phyloP scores from a whole-genome alignment of 2,113 vertebrate species.

The Eurypyga helias region DNA sequence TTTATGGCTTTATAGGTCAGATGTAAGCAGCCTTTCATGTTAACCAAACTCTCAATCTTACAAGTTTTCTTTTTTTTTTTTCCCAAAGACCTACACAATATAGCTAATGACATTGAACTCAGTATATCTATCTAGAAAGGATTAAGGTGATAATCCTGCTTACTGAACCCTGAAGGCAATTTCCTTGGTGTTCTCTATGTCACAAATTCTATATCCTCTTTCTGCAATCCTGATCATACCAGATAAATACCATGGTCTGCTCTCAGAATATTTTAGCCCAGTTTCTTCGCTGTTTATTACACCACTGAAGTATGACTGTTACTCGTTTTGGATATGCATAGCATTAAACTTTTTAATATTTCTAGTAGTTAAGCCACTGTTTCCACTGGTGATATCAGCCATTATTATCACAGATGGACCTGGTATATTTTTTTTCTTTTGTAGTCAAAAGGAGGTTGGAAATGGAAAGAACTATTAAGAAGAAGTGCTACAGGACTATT shows the following conservation, averaged over 20 bases:
- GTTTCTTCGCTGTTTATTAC: not conserved
- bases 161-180: not conserved
- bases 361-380: not conserved
- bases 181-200: not conserved
- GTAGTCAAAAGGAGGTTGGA: not conserved
- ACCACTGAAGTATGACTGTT: not conserved
- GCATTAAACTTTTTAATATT: not conserved
- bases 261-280: not conserved
- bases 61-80: not conserved
- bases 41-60: not conserved
- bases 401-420: not conserved
- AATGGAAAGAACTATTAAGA: not conserved
- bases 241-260: not conserved
- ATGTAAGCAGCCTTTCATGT: not conserved
- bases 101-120: not conserved
- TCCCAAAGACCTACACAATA: not conserved
- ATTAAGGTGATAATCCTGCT: not conserved
- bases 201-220: not conserved
- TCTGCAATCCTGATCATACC: not conserved
- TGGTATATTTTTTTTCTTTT: not conserved
- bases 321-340: not conserved
- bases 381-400: not conserved
- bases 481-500: not conserved
- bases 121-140: not conserved
- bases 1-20: slow-evolving; percentile 3